Conservation (phyloP, 35 echinoderm and acorn worm species). For the Apostichopus japonicus region DNA sequence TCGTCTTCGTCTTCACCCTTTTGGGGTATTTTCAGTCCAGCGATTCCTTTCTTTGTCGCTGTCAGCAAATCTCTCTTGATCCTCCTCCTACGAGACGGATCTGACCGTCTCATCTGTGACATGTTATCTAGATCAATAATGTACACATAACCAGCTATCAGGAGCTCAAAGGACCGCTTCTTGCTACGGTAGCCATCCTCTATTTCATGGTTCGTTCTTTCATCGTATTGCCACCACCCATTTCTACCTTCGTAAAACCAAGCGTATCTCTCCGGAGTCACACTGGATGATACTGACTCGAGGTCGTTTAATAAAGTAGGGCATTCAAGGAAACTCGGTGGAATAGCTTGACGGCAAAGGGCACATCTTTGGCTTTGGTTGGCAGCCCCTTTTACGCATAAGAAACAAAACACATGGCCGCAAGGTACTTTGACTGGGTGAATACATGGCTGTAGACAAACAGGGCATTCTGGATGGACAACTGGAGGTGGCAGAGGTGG, state of each 20-base stretch:
- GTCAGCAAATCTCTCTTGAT: conserved; percentile 89
- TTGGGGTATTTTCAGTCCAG: conserved; percentile 79
- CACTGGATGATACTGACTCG: not conserved
- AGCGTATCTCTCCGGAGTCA: conserved; percentile 63
- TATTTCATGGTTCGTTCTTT: conserved; percentile 87
- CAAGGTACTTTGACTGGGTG: conserved; percentile 94
- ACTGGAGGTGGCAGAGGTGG: not conserved
- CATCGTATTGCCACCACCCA: conserved; percentile 99
- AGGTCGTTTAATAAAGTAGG: conserved; percentile 65
- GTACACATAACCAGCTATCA: conserved; percentile 93
- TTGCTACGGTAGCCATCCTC: conserved; percentile 83
- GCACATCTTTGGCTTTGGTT: conserved; percentile 89
- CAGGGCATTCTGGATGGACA: conserved; percentile 83
- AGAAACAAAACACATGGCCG: conserved; percentile 95
- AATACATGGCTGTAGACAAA: conserved; percentile 90
- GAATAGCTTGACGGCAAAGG: conserved; percentile 89
- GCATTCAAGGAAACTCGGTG: conserved; percentile 76
- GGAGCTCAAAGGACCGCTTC: conserved; percentile 82
- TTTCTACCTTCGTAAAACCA: conserved; percentile 99
- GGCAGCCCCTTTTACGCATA: conserved; percentile 93
- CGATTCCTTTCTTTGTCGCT: conserved; percentile 94
- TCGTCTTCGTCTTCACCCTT: conserved; percentile 13
- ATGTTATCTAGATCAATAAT: conserved; percentile 93
- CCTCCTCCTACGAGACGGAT: conserved; percentile 81
- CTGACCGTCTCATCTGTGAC: conserved; percentile 81